Base-by-base conservation (phyloP, 2,113 vertebrate species). In the Pitta sordida region DNA sequence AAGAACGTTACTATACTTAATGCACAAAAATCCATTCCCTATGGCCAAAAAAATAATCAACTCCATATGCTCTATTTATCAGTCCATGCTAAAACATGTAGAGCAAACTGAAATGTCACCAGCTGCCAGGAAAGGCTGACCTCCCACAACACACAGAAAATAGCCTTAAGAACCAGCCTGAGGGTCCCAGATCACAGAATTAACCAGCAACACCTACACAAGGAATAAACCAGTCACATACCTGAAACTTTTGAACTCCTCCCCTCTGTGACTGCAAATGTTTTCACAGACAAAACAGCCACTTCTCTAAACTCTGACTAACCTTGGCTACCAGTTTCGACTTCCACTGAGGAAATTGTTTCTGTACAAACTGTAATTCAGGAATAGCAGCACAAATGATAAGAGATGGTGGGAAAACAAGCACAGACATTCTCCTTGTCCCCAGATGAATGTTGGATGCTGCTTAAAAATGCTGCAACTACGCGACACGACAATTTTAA, bases 11-110 rank as follows among this genome's bases (percentile, higher is more conserved):
- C 59, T 79, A 80, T 79, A 85, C 68, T 93, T 94, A 90, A 91
- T 32, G 78, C 43, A 76, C 60, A 96, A 94, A 96, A 92, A 91
- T 86, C 81, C 78, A 83, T 58, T 71, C 85, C 48, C 76, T 83
- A 77, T 36, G 60, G 83, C 89, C 79, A 95, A 94, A 92, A 80
- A 90, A 81, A 79, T 32, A 86, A 90, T 87, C 77, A 88, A 52
- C 37, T 85, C 90, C 86, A 74, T 49, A 80, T 52, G 89, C 5
- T 83, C n/a, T 32, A 64, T 91, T 88, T 78, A 75, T 79, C 65
- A 46, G 51, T n/a, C 78, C 56, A 78, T 69, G 46, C 71, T 86
- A 58, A 75, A 88, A 20, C 49, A 87, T 36, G 27, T 52, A 77
- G 39, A 68, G 80, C 73, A 53, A 71, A 91, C 34, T 32, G 7